Base-by-base conservation (phyloP, 2,113 vertebrate genomes). In the Chloropsis hardwickii region DNA sequence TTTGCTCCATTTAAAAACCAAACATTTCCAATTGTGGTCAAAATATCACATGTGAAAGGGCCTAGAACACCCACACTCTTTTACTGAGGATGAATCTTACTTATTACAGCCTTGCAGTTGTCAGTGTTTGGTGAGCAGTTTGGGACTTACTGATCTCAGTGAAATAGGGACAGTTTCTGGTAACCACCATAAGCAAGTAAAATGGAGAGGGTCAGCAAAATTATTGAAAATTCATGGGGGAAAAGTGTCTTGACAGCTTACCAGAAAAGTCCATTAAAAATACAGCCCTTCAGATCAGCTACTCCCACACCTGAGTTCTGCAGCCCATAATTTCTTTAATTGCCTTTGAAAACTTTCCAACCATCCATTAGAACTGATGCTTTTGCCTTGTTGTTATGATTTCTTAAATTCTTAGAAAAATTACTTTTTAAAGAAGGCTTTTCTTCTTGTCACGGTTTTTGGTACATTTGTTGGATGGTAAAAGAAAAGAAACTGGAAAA, bases 181-280 rank as follows among this genome's bases (percentile, higher is more conserved):
- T 48, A 84, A 70, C 35, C 3, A 11, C 12, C 31, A 37, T 35
- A 85, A 94, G 20, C 10, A 78, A 84, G 64, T 2, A 6, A 62
- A 64, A 81, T 16, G 10, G 35, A 92, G 13, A 57, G 15, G 79
- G 39, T 57, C 9, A 31, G 62, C 10, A n/a, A 82, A 79, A 91
- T 61, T 5, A 62, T 5, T 81, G 62, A 92, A 90, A 90, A 94
- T 65, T 88, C 40, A 20, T 25, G 11, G 19, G 44, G 10, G 54
- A 29, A 85, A 92, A 69, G 28, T 19, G 12, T 79, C 74, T 84
- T 78, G 67, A 88, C 74, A 94, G 48, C 44, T 84, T 94, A 94
- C 71, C 48, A 94, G 81, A 86, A 83, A 94, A 94, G n/a, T 83
- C 44, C 60, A 91, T 90, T 95, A 91, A 93, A 93, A 64, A 2